Percentiles rank a stretch among this genome's conserved stretches.
Conservation (phyloP, 2,797 vertebrate species). For the Todus mexicanus region DNA sequence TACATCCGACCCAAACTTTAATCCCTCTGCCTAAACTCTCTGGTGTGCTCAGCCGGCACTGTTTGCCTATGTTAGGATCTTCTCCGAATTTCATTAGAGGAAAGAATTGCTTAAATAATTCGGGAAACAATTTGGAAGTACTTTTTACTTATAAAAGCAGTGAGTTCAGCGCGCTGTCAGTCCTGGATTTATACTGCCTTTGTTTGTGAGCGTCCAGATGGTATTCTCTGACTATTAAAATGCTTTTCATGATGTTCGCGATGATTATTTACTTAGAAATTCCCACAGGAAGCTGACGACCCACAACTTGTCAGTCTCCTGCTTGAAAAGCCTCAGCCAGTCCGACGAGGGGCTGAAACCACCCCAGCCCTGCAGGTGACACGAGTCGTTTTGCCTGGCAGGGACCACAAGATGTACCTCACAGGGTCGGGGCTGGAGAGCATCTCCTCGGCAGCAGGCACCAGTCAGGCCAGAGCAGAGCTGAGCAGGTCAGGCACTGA, state of each 20-base stretch:
- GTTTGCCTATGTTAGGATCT: slow-evolving; percentile 11
- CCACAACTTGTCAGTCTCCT: slow-evolving; percentile 22
- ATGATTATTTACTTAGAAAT: slow-evolving; percentile 57
- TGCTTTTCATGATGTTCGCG: slow-evolving; percentile 49
- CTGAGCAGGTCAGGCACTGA: neutral
- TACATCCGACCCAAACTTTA: slow-evolving; percentile 2
- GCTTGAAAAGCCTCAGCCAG: neutral
- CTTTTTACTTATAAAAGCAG: slow-evolving; percentile 31
- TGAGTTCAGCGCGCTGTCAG: slow-evolving; percentile 29
- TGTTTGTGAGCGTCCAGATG: slow-evolving; percentile 65
- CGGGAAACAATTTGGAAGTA: slow-evolving; percentile 54
- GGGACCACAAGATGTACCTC: neutral
- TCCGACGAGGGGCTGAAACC: neutral
- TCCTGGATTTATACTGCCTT: slow-evolving; percentile 30
- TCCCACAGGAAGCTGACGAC: slow-evolving; percentile 58
- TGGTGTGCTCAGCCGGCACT: neutral
- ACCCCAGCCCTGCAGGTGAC: neutral
- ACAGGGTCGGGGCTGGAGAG: neutral
- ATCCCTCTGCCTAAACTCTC: slow-evolving; percentile 14
- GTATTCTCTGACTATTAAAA: slow-evolving; percentile 56
- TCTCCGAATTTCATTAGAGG: slow-evolving; percentile 42
- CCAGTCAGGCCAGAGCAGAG: neutral
- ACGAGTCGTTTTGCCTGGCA: accelerated
- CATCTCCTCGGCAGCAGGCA: accelerated
- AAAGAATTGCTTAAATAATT: slow-evolving; percentile 36